Evolutionary conservation across 2,113 vertebrate genomes (phyloP), one percentile per base, ranked within the genome.

Genomic region (Hippocampus mohnikei): DNA sequence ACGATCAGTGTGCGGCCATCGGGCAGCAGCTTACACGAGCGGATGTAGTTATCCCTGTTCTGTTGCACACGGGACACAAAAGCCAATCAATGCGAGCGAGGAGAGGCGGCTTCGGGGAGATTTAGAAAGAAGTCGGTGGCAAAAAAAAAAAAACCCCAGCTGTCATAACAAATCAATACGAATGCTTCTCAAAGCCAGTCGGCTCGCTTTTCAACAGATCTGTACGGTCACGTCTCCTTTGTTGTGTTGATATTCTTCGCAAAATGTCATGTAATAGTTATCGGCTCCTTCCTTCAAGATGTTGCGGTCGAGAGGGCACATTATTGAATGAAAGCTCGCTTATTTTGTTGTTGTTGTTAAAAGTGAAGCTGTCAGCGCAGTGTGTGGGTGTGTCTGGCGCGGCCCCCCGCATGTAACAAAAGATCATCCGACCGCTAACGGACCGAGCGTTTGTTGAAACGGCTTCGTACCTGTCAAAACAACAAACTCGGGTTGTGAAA

Each of bases 31-130:
- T 97, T 97, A 92, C 96, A 98, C 58, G 96, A 98, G 70, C 96
- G 96, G 91, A 99, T 99, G 90, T 99, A 99, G 92, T 99, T 99
- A 90, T 99, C 97, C 88, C 97, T 93, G 88, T 99, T 99, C 97
- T 99, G 92, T 73, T 82, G 76, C 70, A 84, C 80, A 82, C 71
- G 84, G 74, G 77, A 78, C 78, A 85, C 41, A 65, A 65, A 66
- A 80, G 70, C 13, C 4, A 75, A 86, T 89, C 87, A 86, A 90
- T 89, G 84, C 33, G 12, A 66, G 79, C 50, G 73, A 63, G 72
- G 73, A 73, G 68, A 71, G 40, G 66, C 63, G 79, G 68, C 56
- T 50, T 59, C 40, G 69, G 72, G 50, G 42, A 75, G 79, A 78
- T 73, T 82, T 75, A 41, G 64, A 68, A 83, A 76, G 61, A 72